Conservation (phyloP, 2,888 invertebrate species). For the Euproctis similis region DNA sequence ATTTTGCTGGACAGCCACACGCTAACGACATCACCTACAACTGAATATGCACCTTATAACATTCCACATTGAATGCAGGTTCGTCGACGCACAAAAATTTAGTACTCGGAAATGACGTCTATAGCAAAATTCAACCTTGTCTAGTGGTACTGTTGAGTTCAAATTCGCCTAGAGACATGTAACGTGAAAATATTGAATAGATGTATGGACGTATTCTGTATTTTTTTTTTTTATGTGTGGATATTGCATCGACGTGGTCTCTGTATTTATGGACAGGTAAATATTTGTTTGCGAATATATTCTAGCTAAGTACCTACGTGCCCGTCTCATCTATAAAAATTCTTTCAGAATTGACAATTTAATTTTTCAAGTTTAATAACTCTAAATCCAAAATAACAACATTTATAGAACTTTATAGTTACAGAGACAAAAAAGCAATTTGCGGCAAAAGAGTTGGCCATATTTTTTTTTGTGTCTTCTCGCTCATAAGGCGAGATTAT, state of each 20-base stretch:
- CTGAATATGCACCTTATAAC: slow-evolving; percentile 26
- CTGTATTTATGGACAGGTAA: slow-evolving; percentile 49
- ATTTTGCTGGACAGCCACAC: slow-evolving; percentile 60
- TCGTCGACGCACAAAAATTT: slow-evolving; percentile 6
- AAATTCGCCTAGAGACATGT: slow-evolving; percentile 13
- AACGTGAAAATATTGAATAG: slow-evolving; percentile 39
- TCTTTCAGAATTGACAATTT: no score
- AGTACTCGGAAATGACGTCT: slow-evolving; percentile 3
- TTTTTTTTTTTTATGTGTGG: slow-evolving; percentile 51
- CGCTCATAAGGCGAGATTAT: no score
- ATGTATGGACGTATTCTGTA: slow-evolving; percentile 43
- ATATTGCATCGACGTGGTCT: slow-evolving; percentile 48
- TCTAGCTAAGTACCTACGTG: no score
- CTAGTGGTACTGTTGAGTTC: slow-evolving; percentile 1
- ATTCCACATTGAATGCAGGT: slow-evolving; percentile 11
- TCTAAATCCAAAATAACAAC: no score
- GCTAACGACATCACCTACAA: slow-evolving; percentile 32
- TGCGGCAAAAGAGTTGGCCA: no score
- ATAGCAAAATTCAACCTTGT: slow-evolving; percentile 16
- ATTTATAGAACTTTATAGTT: no score
- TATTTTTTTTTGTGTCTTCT: no score
- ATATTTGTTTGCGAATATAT: slow-evolving; percentile 28
- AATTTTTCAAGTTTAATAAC: no score
- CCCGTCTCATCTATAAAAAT: no score
- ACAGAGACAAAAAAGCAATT: no score